Conservation (phyloP, 2,113 vertebrate species). For the Notechis scutatus region DNA sequence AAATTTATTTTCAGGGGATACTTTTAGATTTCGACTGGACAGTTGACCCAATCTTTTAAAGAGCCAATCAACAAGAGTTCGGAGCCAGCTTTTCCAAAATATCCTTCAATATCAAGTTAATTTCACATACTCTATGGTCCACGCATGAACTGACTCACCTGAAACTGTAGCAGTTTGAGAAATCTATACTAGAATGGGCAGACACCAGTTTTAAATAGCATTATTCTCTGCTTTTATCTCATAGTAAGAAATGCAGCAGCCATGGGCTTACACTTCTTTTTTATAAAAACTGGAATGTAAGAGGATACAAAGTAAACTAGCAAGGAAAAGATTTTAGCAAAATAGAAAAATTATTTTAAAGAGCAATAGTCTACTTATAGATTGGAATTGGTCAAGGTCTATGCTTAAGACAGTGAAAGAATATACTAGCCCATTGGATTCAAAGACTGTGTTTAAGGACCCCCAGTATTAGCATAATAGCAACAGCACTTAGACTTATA, state of each 20-base stretch:
- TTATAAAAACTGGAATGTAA: slow-evolving; percentile 28
- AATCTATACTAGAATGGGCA: slow-evolving; percentile 9
- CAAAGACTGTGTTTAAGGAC: background rate
- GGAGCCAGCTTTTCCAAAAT: slow-evolving; percentile 26
- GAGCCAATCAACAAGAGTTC: slow-evolving; percentile 30
- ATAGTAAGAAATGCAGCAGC: background rate
- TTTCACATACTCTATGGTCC: slow-evolving; percentile 6
- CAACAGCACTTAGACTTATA: too few relatives aligned
- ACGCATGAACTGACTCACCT: slow-evolving; percentile 19
- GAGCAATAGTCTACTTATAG: background rate
- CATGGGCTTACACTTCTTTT: background rate
- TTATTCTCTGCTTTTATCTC: slow-evolving; percentile 28
- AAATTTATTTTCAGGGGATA: slow-evolving; percentile 7
- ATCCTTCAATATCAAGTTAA: background rate
- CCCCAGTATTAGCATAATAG: background rate
- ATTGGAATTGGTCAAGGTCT: background rate
- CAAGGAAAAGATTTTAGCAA: slow-evolving; percentile 12
- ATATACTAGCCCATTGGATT: background rate
- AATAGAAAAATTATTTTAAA: background rate
- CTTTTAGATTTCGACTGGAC: background rate
- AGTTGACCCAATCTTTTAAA: slow-evolving; percentile 29
- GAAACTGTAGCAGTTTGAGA: slow-evolving; percentile 25
- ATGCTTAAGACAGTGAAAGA: background rate
- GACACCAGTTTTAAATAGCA: slow-evolving; percentile 32
- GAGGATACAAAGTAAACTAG: slow-evolving; percentile 22